Conservation (phyloP, 1,140 invertebrate genomes). For the Ctenoplectra terminalis region DNA sequence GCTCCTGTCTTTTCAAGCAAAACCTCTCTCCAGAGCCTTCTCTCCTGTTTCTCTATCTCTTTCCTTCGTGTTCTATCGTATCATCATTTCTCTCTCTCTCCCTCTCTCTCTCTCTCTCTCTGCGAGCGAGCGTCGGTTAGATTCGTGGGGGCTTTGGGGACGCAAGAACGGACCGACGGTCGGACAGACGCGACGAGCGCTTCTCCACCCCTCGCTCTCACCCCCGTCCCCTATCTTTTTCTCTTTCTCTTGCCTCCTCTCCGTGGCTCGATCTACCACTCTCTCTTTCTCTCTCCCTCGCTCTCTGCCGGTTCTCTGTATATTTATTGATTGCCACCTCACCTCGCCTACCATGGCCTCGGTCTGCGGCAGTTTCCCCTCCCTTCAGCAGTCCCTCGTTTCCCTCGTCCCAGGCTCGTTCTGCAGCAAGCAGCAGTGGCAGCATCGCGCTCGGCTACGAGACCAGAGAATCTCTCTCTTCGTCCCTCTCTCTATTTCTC, state of each 20-base stretch:
- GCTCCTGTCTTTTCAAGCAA: constrained; percentile 29
- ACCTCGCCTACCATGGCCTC: constrained; percentile 72
- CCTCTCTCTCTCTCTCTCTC: constrained; percentile 39
- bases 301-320: constrained; percentile 78
- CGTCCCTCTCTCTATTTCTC: constrained; percentile 8
- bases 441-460: constrained; percentile 59
- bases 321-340: constrained; percentile 83
- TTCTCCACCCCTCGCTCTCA: constrained; percentile 32
- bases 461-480: constrained; percentile 51
- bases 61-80: not conserved
- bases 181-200: constrained; percentile 61
- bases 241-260: constrained; percentile 52
- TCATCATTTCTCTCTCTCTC: constrained; percentile 46
- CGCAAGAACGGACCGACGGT: constrained; percentile 68
- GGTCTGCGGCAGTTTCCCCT: constrained; percentile 73
- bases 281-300: constrained; percentile 45
- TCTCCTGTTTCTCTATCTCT: constrained; percentile 23
- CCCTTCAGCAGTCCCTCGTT: constrained; percentile 61
- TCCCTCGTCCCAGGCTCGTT: constrained; percentile 65
- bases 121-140: constrained; percentile 48
- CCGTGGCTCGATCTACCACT: constrained; percentile 33
- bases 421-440: constrained; percentile 59
- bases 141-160: constrained; percentile 69
- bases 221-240: constrained; percentile 28
- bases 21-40: constrained; percentile 37